Percentiles rank a stretch among this genome's conserved stretches.
These are phyloP conservation scores for Poecile montanus DNA, from an alignment of 2,797 vertebrate genomes.

Conservation along the genomic window DNA sequence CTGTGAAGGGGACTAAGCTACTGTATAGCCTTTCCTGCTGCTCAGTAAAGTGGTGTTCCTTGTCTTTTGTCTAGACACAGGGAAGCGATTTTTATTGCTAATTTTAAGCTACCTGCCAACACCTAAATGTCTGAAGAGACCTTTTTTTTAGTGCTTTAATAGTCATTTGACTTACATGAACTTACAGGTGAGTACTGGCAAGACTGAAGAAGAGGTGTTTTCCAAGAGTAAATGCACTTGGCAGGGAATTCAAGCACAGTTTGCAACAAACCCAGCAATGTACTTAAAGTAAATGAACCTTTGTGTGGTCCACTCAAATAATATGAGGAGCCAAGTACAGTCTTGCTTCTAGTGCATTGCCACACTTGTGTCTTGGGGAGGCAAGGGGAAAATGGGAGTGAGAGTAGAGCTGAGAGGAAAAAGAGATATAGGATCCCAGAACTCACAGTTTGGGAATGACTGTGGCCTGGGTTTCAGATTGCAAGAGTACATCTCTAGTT, in stretches of 20 bases:
- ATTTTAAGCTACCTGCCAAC: neutral
- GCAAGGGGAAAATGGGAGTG: neutral
- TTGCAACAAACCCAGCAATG: neutral
- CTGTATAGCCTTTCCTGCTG: neutral
- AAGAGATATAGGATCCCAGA: neutral
- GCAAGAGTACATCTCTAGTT: neutral
- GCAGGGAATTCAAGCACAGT: neutral
- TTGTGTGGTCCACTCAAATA: neutral
- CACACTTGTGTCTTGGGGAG: rapidly evolving
- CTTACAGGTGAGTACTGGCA: neutral
- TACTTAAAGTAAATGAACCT: slow-evolving; percentile 19
- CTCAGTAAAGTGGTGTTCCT: neutral
- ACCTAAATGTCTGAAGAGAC: neutral
- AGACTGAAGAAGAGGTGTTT: neutral
- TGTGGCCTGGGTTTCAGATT: neutral
- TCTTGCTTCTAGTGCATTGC: neutral
- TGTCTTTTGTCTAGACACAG: neutral
- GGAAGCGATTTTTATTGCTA: neutral
- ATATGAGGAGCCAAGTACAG: neutral
- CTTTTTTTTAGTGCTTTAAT: neutral
- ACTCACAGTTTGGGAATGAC: neutral
- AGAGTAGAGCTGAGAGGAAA: neutral
- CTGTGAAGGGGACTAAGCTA: neutral
- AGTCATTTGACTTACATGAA: neutral
- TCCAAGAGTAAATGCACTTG: slow-evolving; percentile 17